A percentile compares a stretch with the other conserved stretches of the same genome.
Evolutionary conservation across 2,888 invertebrate species (phyloP).

Genomic region (Poecilus cupreus): DNA sequence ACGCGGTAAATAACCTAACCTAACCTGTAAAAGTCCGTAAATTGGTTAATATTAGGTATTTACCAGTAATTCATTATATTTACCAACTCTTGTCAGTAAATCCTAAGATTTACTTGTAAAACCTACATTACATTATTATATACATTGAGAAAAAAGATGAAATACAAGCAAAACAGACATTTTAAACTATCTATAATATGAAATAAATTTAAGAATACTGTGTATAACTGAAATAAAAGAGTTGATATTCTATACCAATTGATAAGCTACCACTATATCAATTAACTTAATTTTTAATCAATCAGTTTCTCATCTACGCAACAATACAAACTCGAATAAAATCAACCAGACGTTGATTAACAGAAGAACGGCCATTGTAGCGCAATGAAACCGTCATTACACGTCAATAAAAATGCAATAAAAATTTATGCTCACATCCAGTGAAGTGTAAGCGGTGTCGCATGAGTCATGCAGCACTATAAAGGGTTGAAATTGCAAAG

Average conservation of each 20-base stretch:
- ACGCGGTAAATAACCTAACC: no score
- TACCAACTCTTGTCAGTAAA: no score
- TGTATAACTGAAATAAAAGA: background rate
- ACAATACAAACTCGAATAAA: slow-evolving; percentile 3
- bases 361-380: slow-evolving; percentile 18
- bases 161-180: no score
- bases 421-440: slow-evolving; percentile 26
- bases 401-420: slow-evolving; percentile 49
- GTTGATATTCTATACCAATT: background rate
- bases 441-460: background rate
- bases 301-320: slow-evolving; percentile 13
- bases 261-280: background rate
- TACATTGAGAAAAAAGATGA: no score
- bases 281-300: background rate
- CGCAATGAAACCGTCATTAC: slow-evolving; percentile 47
- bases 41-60: no score
- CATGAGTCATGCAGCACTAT: slow-evolving; percentile 36
- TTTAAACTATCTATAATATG: no score
- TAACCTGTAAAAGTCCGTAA: no score
- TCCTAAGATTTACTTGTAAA: no score
- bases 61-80: no score
- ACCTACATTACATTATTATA: no score
- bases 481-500: slow-evolving; percentile 49
- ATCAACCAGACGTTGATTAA: slow-evolving; percentile 19
- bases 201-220: no score